Conservation (phyloP, 2,888 invertebrate genomes). For the Tribolium freemani region DNA sequence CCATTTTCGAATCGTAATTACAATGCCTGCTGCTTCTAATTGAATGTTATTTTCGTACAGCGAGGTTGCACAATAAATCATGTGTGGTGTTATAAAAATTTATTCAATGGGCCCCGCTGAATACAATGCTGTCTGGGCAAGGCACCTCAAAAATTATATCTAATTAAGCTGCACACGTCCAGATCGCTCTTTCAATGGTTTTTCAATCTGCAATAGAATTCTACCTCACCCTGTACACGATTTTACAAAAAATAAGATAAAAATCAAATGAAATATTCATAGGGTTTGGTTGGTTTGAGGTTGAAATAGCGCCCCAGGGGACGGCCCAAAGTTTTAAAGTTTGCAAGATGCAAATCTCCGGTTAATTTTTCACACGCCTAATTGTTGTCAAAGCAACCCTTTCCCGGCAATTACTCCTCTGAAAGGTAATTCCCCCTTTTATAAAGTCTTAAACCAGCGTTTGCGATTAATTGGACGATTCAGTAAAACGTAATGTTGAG, state of each 20-base stretch:
- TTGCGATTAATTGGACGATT: slow-evolving; percentile 7
- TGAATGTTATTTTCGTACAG: slow-evolving; percentile 35
- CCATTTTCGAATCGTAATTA: slow-evolving; percentile 24
- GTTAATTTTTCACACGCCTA: background rate
- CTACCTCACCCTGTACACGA: no score
- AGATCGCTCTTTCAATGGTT: background rate
- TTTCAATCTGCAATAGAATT: no score
- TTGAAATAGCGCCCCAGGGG: no score
- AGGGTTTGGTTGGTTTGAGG: no score
- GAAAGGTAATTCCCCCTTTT: slow-evolving; percentile 6
- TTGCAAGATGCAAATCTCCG: background rate
- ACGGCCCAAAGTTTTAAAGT: background rate
- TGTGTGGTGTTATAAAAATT: slow-evolving; percentile 17
- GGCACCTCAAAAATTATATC: background rate
- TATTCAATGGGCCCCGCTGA: slow-evolving; percentile 19
- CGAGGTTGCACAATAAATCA: slow-evolving; percentile 30
- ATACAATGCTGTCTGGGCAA: slow-evolving; percentile 26
- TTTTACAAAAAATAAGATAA: no score
- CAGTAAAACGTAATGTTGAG: slow-evolving; percentile 9
- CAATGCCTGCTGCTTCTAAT: slow-evolving; percentile 31
- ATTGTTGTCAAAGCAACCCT: background rate
- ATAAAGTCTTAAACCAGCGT: slow-evolving; percentile 1
- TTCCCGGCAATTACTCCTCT: background rate
- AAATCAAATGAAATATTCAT: no score
- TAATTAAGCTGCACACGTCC: background rate